Base-by-base conservation (phyloP, 2,113 vertebrate species). In the Tautogolabrus adspersus region DNA sequence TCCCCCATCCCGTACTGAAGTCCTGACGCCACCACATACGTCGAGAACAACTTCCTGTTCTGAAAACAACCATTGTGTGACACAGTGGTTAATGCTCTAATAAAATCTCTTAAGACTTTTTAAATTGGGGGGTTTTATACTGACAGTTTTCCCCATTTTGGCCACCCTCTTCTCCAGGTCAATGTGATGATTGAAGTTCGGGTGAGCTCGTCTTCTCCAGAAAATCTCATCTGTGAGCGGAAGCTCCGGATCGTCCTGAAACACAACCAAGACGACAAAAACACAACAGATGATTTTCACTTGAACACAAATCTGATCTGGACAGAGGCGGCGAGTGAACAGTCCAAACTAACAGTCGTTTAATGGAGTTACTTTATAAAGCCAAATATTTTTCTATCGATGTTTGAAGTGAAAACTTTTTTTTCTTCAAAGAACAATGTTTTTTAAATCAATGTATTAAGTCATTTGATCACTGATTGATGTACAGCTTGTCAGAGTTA, bases 1-100 rank as follows among this genome's bases (percentile, higher is more conserved):
- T 96, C 98, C 72, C 94, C 97, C 87, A 90, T 89, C 90, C 98
- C 98, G 47, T 99, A 99, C 54, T 95, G 96, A 71, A 97, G 93
- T 70, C 97, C 98, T 9, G 97, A 94, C 4, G 96, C 97, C 79
- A 99, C 85, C 23, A 98, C 93, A 0, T 96, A 99, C 0, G 97
- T 97, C 1, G 89, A 76, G 68, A 98, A 94, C 81, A 90, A 85
- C 3, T 19, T 10, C 76, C 88, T 96, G 19, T 92, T 84, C 97
- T 99, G 64, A 65, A 88, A 89, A 19, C 15, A 61, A 64, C 13
- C 21, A 63, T 40, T 38, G 30, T 34, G 30, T 34, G 30, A 51
- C 52, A 22, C 1, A 0, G 19, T 6, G 18, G 1, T 51, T 2
- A 37, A 12, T 42, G 3, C 30, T 34, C 30, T 34, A 6, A 34